Evolutionary conservation across 2,888 invertebrate species (phyloP).

Genomic region (Apodemia mormo): DNA sequence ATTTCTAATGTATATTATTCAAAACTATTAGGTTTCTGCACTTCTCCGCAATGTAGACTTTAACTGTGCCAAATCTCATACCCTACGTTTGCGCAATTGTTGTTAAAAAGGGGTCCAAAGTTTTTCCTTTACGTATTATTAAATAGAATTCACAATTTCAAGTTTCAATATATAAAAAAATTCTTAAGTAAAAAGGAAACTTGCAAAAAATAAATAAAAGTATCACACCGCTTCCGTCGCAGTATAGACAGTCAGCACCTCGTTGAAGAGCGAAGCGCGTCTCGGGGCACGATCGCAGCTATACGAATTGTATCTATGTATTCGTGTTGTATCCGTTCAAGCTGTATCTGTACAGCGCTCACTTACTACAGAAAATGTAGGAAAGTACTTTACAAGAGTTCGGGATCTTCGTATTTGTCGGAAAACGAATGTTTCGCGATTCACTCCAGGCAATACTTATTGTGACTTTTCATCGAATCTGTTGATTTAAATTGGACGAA

Average conservation of each 20-base stretch:
- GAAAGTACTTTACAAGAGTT: constrained; percentile 6
- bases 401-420: background rate
- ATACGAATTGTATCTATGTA: background rate
- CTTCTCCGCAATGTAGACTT: too few species aligned
- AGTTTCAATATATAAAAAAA: too few species aligned
- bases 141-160: too few species aligned
- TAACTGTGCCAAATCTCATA: too few species aligned
- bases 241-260: constrained; percentile 54
- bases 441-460: background rate
- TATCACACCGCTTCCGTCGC: constrained; percentile 49
- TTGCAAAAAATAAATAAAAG: constrained; percentile 34
- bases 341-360: background rate
- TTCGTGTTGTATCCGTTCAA: background rate
- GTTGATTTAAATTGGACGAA: background rate
- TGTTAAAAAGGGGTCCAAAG: too few species aligned
- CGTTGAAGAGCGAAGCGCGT: constrained; percentile 50
- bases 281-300: constrained; percentile 38
- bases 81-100: too few species aligned
- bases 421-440: background rate
- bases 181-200: background rate
- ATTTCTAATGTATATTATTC: too few species aligned
- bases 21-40: too few species aligned
- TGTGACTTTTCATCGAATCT: background rate
- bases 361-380: constrained; percentile 6
- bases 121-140: too few species aligned